Conservation (phyloP, 2,113 vertebrate genomes). For the Heterochromis multidens region DNA sequence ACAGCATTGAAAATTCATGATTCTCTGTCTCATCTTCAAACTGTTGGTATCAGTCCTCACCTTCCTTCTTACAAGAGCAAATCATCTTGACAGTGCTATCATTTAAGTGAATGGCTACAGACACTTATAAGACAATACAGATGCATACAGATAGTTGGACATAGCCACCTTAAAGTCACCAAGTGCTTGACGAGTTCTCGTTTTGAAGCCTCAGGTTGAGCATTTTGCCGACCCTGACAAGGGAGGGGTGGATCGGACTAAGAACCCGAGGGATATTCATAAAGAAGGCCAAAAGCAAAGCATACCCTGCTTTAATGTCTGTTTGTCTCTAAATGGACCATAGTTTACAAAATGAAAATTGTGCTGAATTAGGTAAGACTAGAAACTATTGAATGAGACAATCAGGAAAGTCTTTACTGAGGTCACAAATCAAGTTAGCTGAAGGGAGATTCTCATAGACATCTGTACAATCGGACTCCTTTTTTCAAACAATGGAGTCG, state of each 20-base stretch:
- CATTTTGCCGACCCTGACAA: not conserved
- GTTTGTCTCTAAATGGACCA: not conserved
- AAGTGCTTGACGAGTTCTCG: too few species aligned
- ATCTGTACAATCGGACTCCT: not conserved
- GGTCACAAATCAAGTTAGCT: not conserved
- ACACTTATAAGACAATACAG: not conserved
- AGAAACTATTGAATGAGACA: not conserved
- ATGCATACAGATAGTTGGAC: fast-evolving
- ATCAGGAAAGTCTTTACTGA: not conserved
- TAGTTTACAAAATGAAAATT: not conserved
- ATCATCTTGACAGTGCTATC: fast-evolving
- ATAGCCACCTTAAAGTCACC: not conserved
- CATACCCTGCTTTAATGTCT: not conserved
- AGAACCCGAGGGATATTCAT: not conserved
- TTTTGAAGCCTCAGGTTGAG: too few species aligned
- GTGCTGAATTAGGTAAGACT: not conserved
- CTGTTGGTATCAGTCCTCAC: not conserved
- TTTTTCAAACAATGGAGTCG: not conserved
- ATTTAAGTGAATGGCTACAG: not conserved
- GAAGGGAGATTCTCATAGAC: not conserved
- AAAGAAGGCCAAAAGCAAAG: fast-evolving
- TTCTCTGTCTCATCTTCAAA: not conserved
- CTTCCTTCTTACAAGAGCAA: not conserved
- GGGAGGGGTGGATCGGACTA: not conserved
- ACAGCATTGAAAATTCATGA: not conserved